Percentiles rank a stretch among this genome's conserved stretches.
Conservation (phyloP, 2,888 invertebrate species). For the Lagria hirta region DNA sequence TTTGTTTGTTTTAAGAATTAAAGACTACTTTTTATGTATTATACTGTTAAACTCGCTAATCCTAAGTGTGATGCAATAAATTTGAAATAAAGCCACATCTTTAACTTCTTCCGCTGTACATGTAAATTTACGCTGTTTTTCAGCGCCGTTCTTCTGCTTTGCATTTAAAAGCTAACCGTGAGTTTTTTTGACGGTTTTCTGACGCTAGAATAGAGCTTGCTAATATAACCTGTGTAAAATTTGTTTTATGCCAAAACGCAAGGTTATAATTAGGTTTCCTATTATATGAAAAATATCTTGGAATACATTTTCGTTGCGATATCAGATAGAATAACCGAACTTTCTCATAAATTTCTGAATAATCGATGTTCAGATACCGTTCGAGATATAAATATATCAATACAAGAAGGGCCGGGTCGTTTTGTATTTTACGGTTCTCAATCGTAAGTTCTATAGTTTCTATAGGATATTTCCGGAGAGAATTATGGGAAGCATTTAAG, state of each 20-base stretch:
- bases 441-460: conserved; percentile 10
- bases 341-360: conserved; percentile 12
- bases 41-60: no score
- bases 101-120: conserved; percentile 8
- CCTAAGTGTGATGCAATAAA: no score
- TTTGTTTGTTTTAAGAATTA: no score
- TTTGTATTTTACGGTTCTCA: conserved; percentile 6
- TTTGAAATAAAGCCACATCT: no score
- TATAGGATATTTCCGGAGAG: no score
- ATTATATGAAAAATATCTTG: not conserved
- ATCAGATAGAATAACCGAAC: not conserved
- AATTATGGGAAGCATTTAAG: conserved; percentile 4
- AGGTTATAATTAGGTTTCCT: no score
- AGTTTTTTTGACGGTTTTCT: conserved; percentile 19
- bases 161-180: conserved; percentile 19
- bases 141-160: conserved; percentile 11
- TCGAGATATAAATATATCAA: conserved; percentile 8
- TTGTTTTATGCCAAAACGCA: no score
- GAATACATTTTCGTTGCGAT: not conserved
- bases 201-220: no score
- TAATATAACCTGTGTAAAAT: no score
- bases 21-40: no score
- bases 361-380: conserved; percentile 7
- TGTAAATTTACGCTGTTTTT: conserved; percentile 15
- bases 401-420: conserved; percentile 4